Percentiles rank a stretch among this genome's conserved stretches.
phyloP scores from a whole-genome alignment of 2,888 invertebrate species.

The Dolomedes plantarius region DNA sequence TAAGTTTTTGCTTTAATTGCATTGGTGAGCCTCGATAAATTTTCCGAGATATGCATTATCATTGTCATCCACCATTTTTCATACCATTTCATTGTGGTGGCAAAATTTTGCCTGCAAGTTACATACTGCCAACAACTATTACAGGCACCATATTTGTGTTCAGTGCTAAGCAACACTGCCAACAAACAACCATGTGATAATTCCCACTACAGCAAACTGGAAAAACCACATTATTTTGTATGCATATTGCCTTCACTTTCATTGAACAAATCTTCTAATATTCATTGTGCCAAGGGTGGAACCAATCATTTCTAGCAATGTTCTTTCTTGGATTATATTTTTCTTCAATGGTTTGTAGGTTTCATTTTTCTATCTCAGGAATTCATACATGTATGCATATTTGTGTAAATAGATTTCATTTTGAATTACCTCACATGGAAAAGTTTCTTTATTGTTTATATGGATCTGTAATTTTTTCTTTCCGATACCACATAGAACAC shows the following conservation, averaged over 20 bases:
- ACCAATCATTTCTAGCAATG: neutral
- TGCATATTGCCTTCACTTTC: slow-evolving; percentile 49
- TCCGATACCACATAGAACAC: neutral
- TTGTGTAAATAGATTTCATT: neutral
- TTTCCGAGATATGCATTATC: slow-evolving; percentile 29
- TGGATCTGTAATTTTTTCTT: neutral
- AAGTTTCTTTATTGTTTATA: neutral
- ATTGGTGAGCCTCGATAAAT: no score
- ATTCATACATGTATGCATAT: neutral
- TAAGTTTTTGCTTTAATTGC: no score
- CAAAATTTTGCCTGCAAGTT: slow-evolving; percentile 18
- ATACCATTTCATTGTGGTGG: slow-evolving; percentile 26
- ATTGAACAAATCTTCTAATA: slow-evolving; percentile 49
- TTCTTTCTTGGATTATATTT: neutral
- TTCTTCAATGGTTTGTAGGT: neutral
- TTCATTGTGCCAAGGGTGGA: slow-evolving; percentile 60
- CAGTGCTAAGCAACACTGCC: slow-evolving; percentile 67
- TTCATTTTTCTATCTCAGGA: neutral
- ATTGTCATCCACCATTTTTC: slow-evolving; percentile 34
- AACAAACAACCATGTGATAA: slow-evolving; percentile 67
- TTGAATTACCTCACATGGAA: neutral
- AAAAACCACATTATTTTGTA: slow-evolving; percentile 48
- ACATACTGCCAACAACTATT: slow-evolving; percentile 48
- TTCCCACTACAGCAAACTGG: slow-evolving; percentile 24
- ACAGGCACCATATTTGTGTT: slow-evolving; percentile 62